phyloP scores from a whole-genome alignment of 2,113 vertebrate genomes.

The Gopherus flavomarginatus region DNA sequence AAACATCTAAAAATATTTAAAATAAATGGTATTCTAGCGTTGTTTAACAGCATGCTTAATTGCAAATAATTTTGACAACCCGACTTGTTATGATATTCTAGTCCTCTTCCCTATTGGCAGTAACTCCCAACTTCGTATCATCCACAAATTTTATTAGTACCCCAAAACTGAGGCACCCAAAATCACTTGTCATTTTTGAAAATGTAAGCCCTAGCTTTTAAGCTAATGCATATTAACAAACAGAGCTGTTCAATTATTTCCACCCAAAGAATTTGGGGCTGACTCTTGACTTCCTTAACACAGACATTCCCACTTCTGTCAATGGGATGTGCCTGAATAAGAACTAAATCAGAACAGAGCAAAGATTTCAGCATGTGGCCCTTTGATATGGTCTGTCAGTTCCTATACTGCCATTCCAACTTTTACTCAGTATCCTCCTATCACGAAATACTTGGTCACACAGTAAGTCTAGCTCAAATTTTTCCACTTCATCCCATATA shows the following conservation, averaged over 20 bases:
- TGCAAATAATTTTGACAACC: no score
- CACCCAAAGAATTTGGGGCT: background rate
- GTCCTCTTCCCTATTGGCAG: no score
- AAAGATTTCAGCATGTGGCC: background rate
- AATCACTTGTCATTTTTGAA: background rate
- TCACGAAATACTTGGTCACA: background rate
- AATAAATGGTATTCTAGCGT: no score
- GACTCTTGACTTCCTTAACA: background rate
- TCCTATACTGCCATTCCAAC: background rate
- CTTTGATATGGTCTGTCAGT: background rate
- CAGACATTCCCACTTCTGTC: background rate
- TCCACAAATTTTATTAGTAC: background rate
- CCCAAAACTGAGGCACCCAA: background rate
- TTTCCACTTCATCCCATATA: background rate
- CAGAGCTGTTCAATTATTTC: background rate
- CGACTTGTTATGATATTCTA: no score
- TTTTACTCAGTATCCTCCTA: background rate
- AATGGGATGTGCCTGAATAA: background rate
- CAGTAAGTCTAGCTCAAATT: background rate
- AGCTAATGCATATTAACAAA: background rate
- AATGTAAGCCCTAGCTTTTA: background rate
- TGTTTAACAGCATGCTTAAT: no score
- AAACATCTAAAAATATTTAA: no score
- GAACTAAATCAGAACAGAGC: background rate
- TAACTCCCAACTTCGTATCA: no score